phyloP scores from a whole-genome alignment of 2,888 invertebrate genomes.

The Scrobipalpa atriplicella region DNA sequence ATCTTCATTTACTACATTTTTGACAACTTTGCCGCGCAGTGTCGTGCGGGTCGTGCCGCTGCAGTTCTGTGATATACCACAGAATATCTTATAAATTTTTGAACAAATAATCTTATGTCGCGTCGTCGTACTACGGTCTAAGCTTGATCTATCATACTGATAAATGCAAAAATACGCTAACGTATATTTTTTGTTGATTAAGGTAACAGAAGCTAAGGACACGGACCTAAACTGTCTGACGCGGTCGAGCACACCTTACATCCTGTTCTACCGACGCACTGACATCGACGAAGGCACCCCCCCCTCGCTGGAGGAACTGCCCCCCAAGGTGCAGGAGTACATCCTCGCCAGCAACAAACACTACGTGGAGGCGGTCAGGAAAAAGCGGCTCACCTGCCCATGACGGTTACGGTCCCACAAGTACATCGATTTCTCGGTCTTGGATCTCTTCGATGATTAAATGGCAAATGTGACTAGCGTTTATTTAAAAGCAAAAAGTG shows the following conservation, averaged over 20 bases:
- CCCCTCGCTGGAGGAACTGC: conserved; percentile 60
- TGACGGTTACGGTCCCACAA: conserved; percentile 61
- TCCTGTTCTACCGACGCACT: conserved; percentile 86
- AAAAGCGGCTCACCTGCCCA: conserved; percentile 53
- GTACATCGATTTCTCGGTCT: conserved; percentile 53
- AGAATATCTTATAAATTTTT: too few relatives aligned
- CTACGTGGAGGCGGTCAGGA: conserved; percentile 56
- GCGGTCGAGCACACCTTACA: conserved; percentile 91
- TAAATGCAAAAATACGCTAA: too few relatives aligned
- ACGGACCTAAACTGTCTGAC: conserved; percentile 84
- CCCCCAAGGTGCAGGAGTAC: conserved; percentile 56
- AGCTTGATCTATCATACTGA: too few relatives aligned
- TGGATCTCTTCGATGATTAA: conserved; percentile 47
- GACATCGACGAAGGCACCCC: conserved; percentile 68
- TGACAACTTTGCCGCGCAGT: too few relatives aligned
- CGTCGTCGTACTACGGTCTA: too few relatives aligned
- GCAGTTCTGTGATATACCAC: too few relatives aligned
- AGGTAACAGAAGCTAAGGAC: conserved; percentile 84
- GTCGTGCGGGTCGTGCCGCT: too few relatives aligned
- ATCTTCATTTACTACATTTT: too few relatives aligned
- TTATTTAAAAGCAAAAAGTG: conserved; percentile 33
- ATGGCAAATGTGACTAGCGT: neutral
- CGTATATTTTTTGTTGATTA: neutral
- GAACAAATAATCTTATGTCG: too few relatives aligned
- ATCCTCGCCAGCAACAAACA: conserved; percentile 66